Percentiles rank a stretch among this genome's conserved stretches.
Evolutionary conservation across 53 echinoderm and acorn worm species (phyloP).

Genomic region (Antedon mediterranea): DNA sequence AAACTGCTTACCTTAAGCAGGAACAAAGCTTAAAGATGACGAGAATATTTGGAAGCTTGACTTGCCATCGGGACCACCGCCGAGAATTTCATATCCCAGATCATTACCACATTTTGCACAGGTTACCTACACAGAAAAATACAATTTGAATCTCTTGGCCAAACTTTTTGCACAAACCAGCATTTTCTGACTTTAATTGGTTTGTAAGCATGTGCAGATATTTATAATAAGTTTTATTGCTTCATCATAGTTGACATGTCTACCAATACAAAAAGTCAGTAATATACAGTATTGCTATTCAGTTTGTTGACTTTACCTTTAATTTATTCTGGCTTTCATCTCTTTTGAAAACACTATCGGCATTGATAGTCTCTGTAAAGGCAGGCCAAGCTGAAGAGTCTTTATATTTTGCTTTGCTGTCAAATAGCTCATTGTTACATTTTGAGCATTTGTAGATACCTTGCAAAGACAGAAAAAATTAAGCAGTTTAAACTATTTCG

Average conservation of each 20-base stretch:
- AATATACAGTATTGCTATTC: background rate
- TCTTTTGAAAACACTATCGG: constrained; percentile 67
- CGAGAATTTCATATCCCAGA: constrained; percentile 81
- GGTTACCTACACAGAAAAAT: constrained; percentile 46
- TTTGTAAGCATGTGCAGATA: background rate
- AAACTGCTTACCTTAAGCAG: background rate
- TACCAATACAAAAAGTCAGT: too few relatives aligned
- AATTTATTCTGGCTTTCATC: constrained; percentile 42
- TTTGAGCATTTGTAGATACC: constrained; percentile 63
- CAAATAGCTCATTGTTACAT: constrained; percentile 86
- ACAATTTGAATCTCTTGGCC: too few relatives aligned
- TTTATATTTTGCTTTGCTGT: constrained; percentile 68
- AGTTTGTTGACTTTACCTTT: constrained; percentile 33
- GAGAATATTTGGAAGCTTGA: constrained; percentile 99
- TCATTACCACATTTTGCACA: constrained; percentile 94
- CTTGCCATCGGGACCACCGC: constrained; percentile 60
- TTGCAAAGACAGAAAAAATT: constrained; percentile 4
- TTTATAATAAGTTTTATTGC: too few relatives aligned
- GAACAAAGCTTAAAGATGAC: constrained; percentile 54
- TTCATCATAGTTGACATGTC: too few relatives aligned
- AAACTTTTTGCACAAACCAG: too few relatives aligned
- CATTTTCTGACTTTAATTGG: too few relatives aligned
- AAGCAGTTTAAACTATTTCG: too few relatives aligned
- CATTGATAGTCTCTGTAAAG: constrained; percentile 64
- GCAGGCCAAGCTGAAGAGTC: constrained; percentile 91